A percentile compares a stretch with the other conserved stretches of the same genome.
Conservation (phyloP, 2,888 invertebrate species). For the Drosophila cracens region DNA sequence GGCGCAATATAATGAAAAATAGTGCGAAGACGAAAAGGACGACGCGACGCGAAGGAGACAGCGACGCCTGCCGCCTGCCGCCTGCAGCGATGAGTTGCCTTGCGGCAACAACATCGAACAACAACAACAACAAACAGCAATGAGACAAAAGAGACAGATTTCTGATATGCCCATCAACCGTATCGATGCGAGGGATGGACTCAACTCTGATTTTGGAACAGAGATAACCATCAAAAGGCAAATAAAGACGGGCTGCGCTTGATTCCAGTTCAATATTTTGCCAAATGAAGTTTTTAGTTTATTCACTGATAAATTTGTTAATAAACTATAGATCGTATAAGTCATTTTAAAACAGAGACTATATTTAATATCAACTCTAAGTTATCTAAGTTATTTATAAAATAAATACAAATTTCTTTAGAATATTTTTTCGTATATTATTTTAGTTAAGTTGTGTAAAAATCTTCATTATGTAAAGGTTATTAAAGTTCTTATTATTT, state of each 20-base stretch:
- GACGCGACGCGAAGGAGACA: conserved; percentile 11
- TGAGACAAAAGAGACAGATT: conserved; percentile 39
- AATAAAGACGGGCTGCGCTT: background rate
- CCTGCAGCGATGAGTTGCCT: conserved; percentile 55
- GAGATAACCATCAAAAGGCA: conserved; percentile 4
- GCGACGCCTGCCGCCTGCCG: conserved; percentile 45
- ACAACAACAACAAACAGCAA: background rate
- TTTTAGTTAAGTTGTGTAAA: too few relatives aligned
- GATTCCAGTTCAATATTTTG: background rate
- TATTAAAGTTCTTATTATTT: too few relatives aligned
- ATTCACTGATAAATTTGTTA: too few relatives aligned
- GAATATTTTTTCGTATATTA: too few relatives aligned
- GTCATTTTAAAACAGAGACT: background rate
- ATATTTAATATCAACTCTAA: too few relatives aligned
- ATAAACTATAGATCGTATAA: background rate
- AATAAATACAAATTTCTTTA: too few relatives aligned
- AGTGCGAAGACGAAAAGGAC: conserved; percentile 63
- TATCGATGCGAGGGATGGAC: conserved; percentile 49
- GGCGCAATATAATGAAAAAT: conserved; percentile 79
- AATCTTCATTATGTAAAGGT: too few relatives aligned
- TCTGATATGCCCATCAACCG: conserved; percentile 57
- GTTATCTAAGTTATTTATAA: too few relatives aligned
- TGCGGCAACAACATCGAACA: conserved; percentile 14
- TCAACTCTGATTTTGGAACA: background rate
- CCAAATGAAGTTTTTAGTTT: fast-evolving